Conservation (phyloP, 2,888 invertebrate genomes). For the Allophyes oxyacanthae region DNA sequence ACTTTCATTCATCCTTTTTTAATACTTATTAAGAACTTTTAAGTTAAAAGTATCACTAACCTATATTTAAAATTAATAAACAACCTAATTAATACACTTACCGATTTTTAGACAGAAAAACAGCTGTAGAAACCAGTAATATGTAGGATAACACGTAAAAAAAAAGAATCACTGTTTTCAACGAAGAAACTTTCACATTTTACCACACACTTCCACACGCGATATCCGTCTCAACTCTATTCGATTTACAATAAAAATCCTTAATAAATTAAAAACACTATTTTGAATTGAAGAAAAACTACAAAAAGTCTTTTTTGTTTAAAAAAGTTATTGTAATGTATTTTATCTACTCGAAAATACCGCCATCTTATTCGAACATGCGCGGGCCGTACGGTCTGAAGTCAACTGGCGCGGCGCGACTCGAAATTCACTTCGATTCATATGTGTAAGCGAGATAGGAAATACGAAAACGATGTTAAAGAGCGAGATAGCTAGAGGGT, state of each 20-base stretch:
- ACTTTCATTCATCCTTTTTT: slow-evolving; percentile 35
- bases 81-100: slow-evolving; percentile 34
- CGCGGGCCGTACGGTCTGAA: slow-evolving; percentile 71
- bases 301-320: slow-evolving; percentile 5
- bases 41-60: background rate
- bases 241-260: slow-evolving; percentile 22
- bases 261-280: slow-evolving; percentile 31
- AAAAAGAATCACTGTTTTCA: slow-evolving; percentile 65
- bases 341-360: slow-evolving; percentile 60
- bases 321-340: slow-evolving; percentile 58
- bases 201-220: slow-evolving; percentile 65
- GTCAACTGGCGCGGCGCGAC: slow-evolving; percentile 75
- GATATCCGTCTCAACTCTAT: slow-evolving; percentile 50
- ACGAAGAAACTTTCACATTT: slow-evolving; percentile 81
- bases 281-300: slow-evolving; percentile 18
- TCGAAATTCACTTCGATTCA: slow-evolving; percentile 70
- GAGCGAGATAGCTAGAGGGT: slow-evolving; percentile 74
- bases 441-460: slow-evolving; percentile 69
- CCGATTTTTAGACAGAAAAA: slow-evolving; percentile 42
- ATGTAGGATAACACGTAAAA: slow-evolving; percentile 61
- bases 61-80: background rate
- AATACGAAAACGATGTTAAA: slow-evolving; percentile 50
- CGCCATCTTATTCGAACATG: slow-evolving; percentile 68
- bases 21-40: slow-evolving; percentile 3
- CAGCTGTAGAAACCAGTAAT: slow-evolving; percentile 57